A percentile compares a stretch with the other conserved stretches of the same genome.
phyloP scores from a whole-genome alignment of 2,888 invertebrate species.

The Eupithecia vulgata region DNA sequence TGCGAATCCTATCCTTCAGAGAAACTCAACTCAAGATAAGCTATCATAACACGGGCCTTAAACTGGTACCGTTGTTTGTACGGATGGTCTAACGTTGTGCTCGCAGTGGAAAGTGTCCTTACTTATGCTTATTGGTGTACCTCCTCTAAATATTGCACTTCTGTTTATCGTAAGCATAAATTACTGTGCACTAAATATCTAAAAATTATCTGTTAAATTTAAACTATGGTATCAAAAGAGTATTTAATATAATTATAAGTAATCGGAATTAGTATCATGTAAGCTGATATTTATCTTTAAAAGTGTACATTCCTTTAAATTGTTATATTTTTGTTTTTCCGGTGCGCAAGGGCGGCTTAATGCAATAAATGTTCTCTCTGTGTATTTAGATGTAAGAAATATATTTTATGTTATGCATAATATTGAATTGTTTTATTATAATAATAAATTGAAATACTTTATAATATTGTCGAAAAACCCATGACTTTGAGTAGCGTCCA shows the following conservation, averaged over 20 bases:
- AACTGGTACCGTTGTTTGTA: neutral
- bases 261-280: neutral
- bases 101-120: neutral
- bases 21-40: too few relatives aligned
- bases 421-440: constrained; percentile 9
- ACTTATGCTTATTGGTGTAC: neutral
- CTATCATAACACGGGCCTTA: too few relatives aligned
- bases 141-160: neutral
- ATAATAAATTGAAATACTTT: too few relatives aligned
- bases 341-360: neutral
- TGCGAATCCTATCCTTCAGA: too few relatives aligned
- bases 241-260: neutral
- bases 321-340: neutral
- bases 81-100: neutral
- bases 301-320: constrained; percentile 1
- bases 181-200: neutral
- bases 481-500: too few relatives aligned
- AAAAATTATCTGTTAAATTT: neutral
- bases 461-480: too few relatives aligned
- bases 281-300: neutral
- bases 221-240: neutral
- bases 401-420: constrained; percentile 49
- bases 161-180: neutral
- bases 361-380: constrained; percentile 45
- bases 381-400: constrained; percentile 62